A percentile compares a stretch with the other conserved stretches of the same genome.
Conservation (phyloP, 2,888 invertebrate species). For the Drosophila multiciliata region DNA sequence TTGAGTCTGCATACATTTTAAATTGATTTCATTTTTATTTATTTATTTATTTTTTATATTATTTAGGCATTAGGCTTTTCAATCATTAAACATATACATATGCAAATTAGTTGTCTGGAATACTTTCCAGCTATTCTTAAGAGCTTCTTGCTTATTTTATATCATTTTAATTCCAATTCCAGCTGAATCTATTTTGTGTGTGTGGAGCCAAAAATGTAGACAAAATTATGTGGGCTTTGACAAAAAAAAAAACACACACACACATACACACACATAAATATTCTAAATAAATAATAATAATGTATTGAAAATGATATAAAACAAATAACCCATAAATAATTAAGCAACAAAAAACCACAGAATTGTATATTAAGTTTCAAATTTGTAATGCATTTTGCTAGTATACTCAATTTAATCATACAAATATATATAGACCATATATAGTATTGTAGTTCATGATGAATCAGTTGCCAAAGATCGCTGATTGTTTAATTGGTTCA, state of each 20-base stretch:
- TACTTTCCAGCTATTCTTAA: background rate
- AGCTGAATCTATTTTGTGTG: background rate
- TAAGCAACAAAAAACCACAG: background rate
- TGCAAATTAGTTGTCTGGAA: background rate
- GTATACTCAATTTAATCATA: background rate
- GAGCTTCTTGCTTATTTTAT: background rate
- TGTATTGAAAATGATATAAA: background rate
- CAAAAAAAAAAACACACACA: background rate
- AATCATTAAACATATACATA: background rate
- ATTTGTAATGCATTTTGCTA: slow-evolving; percentile 21
- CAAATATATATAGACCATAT: background rate
- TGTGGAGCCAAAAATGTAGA: background rate
- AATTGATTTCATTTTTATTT: background rate
- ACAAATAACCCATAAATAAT: background rate
- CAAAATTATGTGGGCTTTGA: slow-evolving; percentile 4
- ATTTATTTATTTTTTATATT: background rate
- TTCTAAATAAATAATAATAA: background rate
- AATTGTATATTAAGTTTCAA: slow-evolving; percentile 16
- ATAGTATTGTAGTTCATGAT: slow-evolving; percentile 14
- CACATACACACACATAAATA: background rate
- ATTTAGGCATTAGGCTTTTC: background rate
- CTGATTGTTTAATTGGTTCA: slow-evolving; percentile 40
- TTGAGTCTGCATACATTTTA: background rate
- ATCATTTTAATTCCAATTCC: background rate
- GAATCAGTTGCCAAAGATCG: slow-evolving; percentile 37